phyloP scores from a whole-genome alignment of 2,113 vertebrate genomes.

The Calypte anna region DNA sequence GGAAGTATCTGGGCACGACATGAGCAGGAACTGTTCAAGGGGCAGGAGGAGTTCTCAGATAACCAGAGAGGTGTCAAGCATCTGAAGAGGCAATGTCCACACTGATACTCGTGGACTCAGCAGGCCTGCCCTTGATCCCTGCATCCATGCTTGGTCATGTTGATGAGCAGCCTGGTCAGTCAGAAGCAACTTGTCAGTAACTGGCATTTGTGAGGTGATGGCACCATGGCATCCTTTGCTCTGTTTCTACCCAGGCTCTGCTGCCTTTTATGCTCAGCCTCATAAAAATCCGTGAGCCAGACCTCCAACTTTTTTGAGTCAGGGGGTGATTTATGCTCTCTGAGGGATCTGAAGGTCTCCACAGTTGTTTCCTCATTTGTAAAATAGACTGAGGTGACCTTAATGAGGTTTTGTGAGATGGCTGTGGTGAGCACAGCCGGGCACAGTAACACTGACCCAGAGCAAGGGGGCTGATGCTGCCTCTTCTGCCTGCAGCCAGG shows the following conservation, averaged over 20 bases:
- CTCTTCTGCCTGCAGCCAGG: not conserved
- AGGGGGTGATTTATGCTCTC: not conserved
- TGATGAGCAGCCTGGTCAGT: not conserved
- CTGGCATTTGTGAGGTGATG: rapidly evolving
- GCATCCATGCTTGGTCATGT: rapidly evolving
- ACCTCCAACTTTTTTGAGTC: not conserved
- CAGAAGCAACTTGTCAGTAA: not conserved
- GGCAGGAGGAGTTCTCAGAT: not conserved
- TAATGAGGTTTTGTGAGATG: not conserved
- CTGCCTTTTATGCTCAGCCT: not conserved
- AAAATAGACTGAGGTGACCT: slow-evolving; percentile 10
- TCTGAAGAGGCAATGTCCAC: not conserved
- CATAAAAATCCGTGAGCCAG: not conserved
- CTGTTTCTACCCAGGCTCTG: not conserved
- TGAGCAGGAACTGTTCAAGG: rapidly evolving
- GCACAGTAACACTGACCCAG: rapidly evolving
- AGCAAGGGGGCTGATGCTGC: not conserved
- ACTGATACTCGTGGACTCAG: rapidly evolving
- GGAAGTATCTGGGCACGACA: not conserved
- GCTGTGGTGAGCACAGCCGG: not conserved
- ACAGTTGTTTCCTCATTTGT: not conserved
- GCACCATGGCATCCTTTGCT: not conserved
- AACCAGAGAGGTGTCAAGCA: not conserved
- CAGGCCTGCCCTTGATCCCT: not conserved
- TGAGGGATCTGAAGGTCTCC: not conserved